Base-by-base conservation (phyloP, 23 tunicate genomes). In the Aplidium turbinatum region DNA sequence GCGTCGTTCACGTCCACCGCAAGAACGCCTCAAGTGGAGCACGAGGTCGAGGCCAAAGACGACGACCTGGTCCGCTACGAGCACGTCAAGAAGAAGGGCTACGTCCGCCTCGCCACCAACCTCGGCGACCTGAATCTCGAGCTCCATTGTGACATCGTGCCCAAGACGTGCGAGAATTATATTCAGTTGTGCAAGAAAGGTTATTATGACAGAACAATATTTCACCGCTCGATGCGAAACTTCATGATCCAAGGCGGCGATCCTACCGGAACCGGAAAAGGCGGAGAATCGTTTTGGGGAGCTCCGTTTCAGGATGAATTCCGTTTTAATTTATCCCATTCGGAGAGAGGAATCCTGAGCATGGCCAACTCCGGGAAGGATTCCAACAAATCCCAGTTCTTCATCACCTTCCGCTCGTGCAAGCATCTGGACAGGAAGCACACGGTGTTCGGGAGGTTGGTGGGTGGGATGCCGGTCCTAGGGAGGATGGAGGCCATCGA, bases 221-320 rank as follows among this genome's bases (percentile, higher is more conserved):
- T 93, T 40, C 98, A 93, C 51, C 70, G 98, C 18, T 71, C 72
- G 36, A 93, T 93, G 32, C 73, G 82, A 25, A 85, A 86, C 63
- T 93, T 93, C 33, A 93, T 93, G 93, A 81, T 93, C 1, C 98
- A 93, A 52, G 99, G 99, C 7, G 99, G 99, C 1, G 99, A 94
- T 52, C 99, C 99, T 16, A 88, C 95, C 42, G 99, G 99, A 33
- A 87, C 81, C 0, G 99, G 99, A 23, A 71, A 69, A 35, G 99
- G 99, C 0, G 99, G 99, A 33, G 77, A 94, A 27, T 87, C 95
- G 21, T 71, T 63, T 23, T 94, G 99, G 99, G 99, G 99, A 5
- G 79, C 81, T 19, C 85, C 93, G 34, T 94, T 94, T 47, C 65
- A 87, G 30, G 99, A 94, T 78, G 95, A 94, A 58, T 94, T 94